Base-by-base conservation (phyloP, 2,113 vertebrate species). In the Fregetta grallaria region DNA sequence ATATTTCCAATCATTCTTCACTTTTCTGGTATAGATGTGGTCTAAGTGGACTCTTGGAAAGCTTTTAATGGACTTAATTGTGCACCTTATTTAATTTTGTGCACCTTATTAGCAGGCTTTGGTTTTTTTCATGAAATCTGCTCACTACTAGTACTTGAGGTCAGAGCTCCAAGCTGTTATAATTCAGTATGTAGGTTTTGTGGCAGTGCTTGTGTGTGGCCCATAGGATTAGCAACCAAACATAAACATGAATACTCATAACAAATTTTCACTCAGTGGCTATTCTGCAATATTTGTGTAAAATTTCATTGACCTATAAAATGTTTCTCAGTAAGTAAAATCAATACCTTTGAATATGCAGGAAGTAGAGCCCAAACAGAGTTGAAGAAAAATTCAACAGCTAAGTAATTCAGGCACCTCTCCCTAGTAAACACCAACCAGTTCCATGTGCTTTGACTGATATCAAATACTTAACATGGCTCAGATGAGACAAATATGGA, bases 271-370 rank as follows among this genome's bases (percentile, higher is more conserved):
- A 63, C n/a, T 90, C 90, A 84, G 88, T 88, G 75, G 72, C 52
- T 95, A 80, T 84, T 96, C 74, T 94, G 88, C 40, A 88, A 74
- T 93, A 96, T 95, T 93, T 96, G 63, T 88, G 47, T 89, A 94
- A 92, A 91, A 91, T 92, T 96, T 95, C 68, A 93, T 86, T 96
- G 86, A 80, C 83, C 86, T 88, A 90, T 94, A 94, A 92, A 94
- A 85, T 72, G 53, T 72, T 94, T 92, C 72, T 74, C 56, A 71
- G 92, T 67, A 77, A 82, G 71, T 83, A 91, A 94, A 92, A 84
- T 88, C 84, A 94, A 86, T 91, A 47, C 50, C 32, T 91, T 94
- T 81, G 68, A 88, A 78, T 77, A 91, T 56, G 70, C 70, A 92
- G 91, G 89, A 96, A 94, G 59, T 53, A 71, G 70, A 90, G 20